Evolutionary conservation across 2,888 invertebrate species (phyloP), one percentile per base, ranked within the genome.

Genomic region (Drosophila monieri): DNA sequence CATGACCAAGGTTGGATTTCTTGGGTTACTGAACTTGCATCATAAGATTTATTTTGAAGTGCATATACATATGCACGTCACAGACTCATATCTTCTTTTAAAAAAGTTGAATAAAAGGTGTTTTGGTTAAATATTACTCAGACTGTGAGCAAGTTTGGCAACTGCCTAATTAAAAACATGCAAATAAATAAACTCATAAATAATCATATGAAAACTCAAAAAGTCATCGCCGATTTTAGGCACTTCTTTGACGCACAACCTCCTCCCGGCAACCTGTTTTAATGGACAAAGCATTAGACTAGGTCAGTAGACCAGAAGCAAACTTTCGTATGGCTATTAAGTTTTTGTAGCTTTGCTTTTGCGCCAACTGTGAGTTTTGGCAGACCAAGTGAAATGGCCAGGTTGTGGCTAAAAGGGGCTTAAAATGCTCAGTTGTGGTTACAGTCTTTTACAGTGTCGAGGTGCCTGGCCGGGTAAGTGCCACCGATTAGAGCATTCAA

Each of bases 291-390:
- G 44, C 59, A 43, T 68, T 70, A 69, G 71, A 80, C 74, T 83
- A 68, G 80, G 80, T 84, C 84, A 80, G 78, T 80, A 58, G 74
- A 64, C 81, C 64, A 52, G 54, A 41, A 58, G 60, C 41, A 47
- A 15, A 35, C 49, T 56, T 67, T 53, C 1, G 46, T 62, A 62
- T 47, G 55, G 44, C 25, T 30, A 35, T 49, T n/a, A 35, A 35
- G n/a, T 35, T 35, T 35, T 57, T 57, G 15, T 18, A 18, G 39
- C 39, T 15, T 41, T 8, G 15, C 14, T 12, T 43, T 12, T 21
- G n/a, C 44, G 1, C 0, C 44, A 52, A 47, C 52, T 60, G 39
- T 65, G 53, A 55, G 58, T 68, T 68, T 67, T 35, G 62, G 43
- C 25, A 52, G 60, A 27, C 21, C 3, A 46, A 62, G 60, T 60